A percentile compares a stretch with the other conserved stretches of the same genome.
Conservation (phyloP, 2,113 vertebrate genomes). For the Brachirus orientalis region DNA sequence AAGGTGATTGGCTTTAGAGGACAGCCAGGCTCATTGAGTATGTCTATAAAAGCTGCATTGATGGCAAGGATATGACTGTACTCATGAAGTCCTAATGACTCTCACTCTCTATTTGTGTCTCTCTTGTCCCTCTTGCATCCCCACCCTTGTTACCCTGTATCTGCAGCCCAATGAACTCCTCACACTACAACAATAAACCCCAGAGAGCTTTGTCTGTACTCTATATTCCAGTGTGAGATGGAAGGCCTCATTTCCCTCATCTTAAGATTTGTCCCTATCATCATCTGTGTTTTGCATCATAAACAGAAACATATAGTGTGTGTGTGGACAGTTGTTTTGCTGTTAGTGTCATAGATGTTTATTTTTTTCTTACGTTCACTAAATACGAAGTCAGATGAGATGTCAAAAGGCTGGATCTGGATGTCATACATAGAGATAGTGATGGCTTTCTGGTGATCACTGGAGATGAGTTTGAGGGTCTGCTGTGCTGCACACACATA, state of each 20-base stretch:
- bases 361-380: constrained; percentile 87
- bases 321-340: neutral
- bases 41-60: constrained; percentile 65
- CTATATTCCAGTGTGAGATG: constrained; percentile 2
- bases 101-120: constrained; percentile 1
- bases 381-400: constrained; percentile 93
- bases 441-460: constrained; percentile 92
- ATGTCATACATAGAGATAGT: constrained; percentile 89
- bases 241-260: constrained; percentile 1
- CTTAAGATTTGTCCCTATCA: constrained; percentile 20
- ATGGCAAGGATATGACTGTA: constrained; percentile 49
- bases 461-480: constrained; percentile 91
- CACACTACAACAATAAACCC: constrained; percentile 55
- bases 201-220: constrained; percentile 7
- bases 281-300: constrained; percentile 15
- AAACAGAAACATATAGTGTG: no score
- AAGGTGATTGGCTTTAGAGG: constrained; percentile 65
- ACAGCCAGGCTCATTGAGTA: constrained; percentile 25
- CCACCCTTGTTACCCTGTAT: constrained; percentile 32
- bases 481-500: constrained; percentile 91
- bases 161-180: constrained; percentile 41
- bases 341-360: neutral
- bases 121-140: constrained; percentile 16
- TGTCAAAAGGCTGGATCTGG: constrained; percentile 97
- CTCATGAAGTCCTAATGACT: constrained; percentile 67